Conservation (phyloP, 2,797 vertebrate genomes). For the Spinus pinus region DNA sequence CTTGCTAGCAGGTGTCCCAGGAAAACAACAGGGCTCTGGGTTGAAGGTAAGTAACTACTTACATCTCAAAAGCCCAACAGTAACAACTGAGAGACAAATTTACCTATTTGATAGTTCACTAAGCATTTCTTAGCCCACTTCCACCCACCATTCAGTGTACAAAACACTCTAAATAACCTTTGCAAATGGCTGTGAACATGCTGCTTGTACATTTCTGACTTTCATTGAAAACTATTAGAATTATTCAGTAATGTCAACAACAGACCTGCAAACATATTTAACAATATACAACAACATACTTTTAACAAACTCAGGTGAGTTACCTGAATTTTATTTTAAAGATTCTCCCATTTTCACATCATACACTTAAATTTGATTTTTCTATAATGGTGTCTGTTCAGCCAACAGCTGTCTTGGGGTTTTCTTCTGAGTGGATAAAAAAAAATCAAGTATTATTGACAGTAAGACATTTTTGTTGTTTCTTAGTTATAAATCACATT, state of each 20-base stretch:
- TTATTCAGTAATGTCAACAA: not conserved
- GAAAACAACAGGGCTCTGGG: not conserved
- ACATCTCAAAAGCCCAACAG: not conserved
- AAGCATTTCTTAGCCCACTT: not conserved
- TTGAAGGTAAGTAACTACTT: not conserved
- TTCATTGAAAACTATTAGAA: not conserved
- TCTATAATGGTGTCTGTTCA: not conserved
- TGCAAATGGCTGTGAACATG: not conserved
- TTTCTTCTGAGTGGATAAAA: not conserved
- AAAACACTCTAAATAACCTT: not conserved
- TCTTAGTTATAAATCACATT: not conserved
- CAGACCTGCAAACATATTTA: not conserved
- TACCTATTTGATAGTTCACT: not conserved
- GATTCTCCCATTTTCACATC: not conserved
- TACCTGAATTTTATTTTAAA: not conserved
- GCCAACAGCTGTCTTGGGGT: not conserved
- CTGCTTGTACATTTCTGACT: not conserved
- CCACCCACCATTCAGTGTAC: not conserved
- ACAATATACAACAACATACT: not conserved
- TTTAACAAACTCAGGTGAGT: not conserved
- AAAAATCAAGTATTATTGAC: not conserved
- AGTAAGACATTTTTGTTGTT: not conserved
- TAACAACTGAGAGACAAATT: not conserved
- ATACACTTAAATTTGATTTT: not conserved
- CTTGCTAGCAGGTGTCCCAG: not conserved